Conservation (phyloP, 2,113 vertebrate species). For the Odocoileus hemionus region DNA sequence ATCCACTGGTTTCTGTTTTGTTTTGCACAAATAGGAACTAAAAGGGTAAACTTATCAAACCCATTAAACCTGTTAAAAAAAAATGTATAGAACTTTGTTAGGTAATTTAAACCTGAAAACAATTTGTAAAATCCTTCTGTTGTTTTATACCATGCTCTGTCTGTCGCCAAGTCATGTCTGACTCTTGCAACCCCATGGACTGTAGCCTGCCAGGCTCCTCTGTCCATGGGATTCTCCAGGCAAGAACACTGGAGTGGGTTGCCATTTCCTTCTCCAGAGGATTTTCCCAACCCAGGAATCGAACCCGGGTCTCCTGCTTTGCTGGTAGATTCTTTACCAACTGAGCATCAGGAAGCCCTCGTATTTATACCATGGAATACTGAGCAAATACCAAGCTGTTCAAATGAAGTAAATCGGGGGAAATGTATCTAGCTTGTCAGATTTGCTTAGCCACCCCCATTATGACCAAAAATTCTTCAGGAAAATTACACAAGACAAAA, state of each 20-base stretch:
- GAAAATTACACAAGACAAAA: not conserved
- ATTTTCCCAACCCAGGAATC: not conserved
- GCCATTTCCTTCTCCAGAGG: not conserved
- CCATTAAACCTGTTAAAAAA: not conserved
- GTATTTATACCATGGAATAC: not conserved
- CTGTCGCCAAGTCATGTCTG: fast-evolving
- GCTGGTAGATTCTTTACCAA: not conserved
- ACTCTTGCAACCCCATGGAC: not conserved
- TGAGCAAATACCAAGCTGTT: not conserved
- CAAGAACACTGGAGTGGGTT: not conserved
- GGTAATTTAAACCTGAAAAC: not conserved
- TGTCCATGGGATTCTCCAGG: not conserved
- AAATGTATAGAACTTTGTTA: not conserved
- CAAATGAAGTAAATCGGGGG: not conserved
- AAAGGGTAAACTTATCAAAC: not conserved
- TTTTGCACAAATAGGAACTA: constrained; percentile 59
- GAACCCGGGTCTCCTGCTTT: not conserved
- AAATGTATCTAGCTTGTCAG: not conserved
- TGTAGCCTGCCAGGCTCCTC: not conserved
- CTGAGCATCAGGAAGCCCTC: not conserved
- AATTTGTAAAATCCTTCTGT: not conserved
- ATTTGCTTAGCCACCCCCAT: not conserved
- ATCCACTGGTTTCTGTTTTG: constrained; percentile 65
- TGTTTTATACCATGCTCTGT: not conserved
- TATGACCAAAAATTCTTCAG: not conserved